Conservation (phyloP, 2,113 vertebrate species). For the Paracanthobrama guichenoti region DNA sequence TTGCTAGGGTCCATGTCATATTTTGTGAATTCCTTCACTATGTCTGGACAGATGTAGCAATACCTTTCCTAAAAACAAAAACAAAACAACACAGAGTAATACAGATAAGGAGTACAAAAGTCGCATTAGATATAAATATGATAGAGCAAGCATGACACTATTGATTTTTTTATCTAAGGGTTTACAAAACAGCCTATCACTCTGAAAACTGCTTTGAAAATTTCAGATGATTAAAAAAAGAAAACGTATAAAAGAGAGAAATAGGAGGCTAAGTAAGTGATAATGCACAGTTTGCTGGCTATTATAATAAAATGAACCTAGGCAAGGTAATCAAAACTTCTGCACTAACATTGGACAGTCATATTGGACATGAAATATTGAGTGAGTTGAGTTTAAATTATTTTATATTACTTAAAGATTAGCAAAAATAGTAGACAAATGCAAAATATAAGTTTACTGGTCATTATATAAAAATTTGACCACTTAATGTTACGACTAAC, state of each 20-base stretch:
- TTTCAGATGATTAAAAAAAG: not conserved
- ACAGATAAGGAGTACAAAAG: not conserved
- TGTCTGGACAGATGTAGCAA: slow-evolving; percentile 91
- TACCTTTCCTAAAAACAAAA: slow-evolving; percentile 79
- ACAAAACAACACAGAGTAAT: not conserved
- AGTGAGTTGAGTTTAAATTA: not conserved
- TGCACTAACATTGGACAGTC: not conserved
- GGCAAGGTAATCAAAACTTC: not conserved
- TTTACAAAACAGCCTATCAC: not conserved
- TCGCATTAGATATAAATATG: not conserved
- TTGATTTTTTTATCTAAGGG: not conserved
- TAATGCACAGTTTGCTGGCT: not conserved
- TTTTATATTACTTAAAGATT: not conserved
- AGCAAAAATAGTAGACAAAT: not conserved
- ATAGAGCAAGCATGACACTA: not conserved
- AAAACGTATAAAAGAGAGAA: not conserved
- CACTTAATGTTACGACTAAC: not conserved
- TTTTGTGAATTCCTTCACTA: slow-evolving; percentile 92
- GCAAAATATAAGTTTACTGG: not conserved
- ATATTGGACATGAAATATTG: not conserved
- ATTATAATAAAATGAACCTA: not conserved
- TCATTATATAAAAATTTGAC: not conserved
- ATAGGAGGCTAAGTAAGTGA: not conserved
- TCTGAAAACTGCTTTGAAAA: not conserved
- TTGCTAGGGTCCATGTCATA: slow-evolving; percentile 88